Percentiles rank a stretch among this genome's conserved stretches.
These are phyloP conservation scores for Formica aserva DNA, from an alignment of 2,888 invertebrate species.

Conservation along the genomic window DNA sequence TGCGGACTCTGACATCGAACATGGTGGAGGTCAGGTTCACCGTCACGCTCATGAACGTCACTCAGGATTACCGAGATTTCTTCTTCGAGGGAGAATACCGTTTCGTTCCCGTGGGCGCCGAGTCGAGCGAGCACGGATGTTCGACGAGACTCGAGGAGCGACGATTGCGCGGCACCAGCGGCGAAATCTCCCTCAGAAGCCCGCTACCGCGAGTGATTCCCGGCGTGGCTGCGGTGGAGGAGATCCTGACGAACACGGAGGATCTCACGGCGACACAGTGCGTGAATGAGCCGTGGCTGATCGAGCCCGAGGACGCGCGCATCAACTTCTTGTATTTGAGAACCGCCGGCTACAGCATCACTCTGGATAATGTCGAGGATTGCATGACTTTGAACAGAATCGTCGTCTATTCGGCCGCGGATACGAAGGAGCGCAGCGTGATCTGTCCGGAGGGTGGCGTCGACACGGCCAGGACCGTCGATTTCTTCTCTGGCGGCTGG, in stretches of 20 bases:
- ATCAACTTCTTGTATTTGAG: conserved; percentile 91
- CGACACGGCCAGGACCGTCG: conserved; percentile 85
- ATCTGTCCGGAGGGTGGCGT: conserved; percentile 88
- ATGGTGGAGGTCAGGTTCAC: conserved; percentile 91
- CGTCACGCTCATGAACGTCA: conserved; percentile 92
- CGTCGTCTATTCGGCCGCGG: conserved; percentile 90
- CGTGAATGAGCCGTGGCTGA: conserved; percentile 92
- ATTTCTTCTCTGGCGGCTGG: conserved; percentile 92
- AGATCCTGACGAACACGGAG: conserved; percentile 77
- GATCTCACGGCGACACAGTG: conserved; percentile 86
- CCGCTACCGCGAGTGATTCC: conserved; percentile 85
- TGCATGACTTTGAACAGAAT: conserved; percentile 91
- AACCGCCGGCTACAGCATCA: conserved; percentile 89
- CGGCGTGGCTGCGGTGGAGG: conserved; percentile 77
- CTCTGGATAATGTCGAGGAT: conserved; percentile 84
- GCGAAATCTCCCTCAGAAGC: conserved; percentile 90
- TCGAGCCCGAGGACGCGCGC: conserved; percentile 91
- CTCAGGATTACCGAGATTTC: conserved; percentile 93
- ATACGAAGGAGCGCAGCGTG: conserved; percentile 88
- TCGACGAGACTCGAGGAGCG: conserved; percentile 90
- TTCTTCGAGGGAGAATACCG: conserved; percentile 92
- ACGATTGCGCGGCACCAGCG: conserved; percentile 90
- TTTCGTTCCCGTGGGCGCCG: conserved; percentile 85
- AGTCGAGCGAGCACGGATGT: conserved; percentile 87
- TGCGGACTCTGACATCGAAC: conserved; percentile 90